Base-by-base conservation (phyloP, 1,140 invertebrate species). In the Drosophila suzukii region DNA sequence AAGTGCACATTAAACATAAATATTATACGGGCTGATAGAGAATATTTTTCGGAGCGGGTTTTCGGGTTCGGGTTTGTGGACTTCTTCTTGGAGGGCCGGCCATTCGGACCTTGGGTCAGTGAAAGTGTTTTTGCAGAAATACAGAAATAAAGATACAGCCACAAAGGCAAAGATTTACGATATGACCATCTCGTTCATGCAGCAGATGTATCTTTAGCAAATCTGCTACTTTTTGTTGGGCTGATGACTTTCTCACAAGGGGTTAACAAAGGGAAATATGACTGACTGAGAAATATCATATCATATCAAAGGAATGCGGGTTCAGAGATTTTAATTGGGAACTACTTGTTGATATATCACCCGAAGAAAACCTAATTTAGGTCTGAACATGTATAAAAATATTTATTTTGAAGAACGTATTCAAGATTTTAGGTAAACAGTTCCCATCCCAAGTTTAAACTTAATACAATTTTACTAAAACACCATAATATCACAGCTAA, bases 131-230 rank as follows among this genome's bases (percentile, higher is more conserved):
- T 72, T 34, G 66, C 57, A 50, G 76, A 82, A 88, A 76, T 78
- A 65, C 56, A 49, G 75, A 81, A 81, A 75, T 78, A 57, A 78
- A 78, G 76, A 74, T 65, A 58, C 43, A 46, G 63, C 61, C 71
- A 65, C 65, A 76, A 67, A 80, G 82, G 67, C 74, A 59, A 49
- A 81, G 65, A 88, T 88, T 82, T 88, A 88, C 61, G 67, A 88
- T 83, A 71, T 78, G 60, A 53, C 55, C 66, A 73, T 80, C 67
- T 61, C 62, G 58, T 65, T 74, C 50, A 75, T 77, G 54, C 60
- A 47, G 55, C 62, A 81, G 50, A 82, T 81, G 67, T 77, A 62
- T 74, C 56, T 75, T 72, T 75, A 53, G 44, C 43, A 76, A 43
- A 70, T 61, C 30, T 51, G 43, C 60, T 55, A 60, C 60, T 60